Conservation (phyloP, 2,113 vertebrate genomes). For the Oreochromis aureus region DNA sequence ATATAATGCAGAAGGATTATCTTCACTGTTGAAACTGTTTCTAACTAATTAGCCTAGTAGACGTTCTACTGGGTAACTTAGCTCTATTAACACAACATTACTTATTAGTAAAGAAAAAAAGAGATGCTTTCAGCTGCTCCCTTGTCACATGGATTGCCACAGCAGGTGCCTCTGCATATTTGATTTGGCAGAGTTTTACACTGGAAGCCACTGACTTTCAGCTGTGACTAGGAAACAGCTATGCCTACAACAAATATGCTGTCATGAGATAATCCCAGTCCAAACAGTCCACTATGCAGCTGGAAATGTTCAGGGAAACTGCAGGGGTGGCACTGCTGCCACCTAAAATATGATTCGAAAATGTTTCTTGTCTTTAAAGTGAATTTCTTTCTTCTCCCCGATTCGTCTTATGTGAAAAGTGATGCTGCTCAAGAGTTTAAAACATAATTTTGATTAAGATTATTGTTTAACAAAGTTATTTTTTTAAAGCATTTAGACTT, state of each 20-base stretch:
- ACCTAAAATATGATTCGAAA: background rate
- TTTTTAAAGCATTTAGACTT: too few relatives aligned
- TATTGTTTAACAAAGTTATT: too few relatives aligned
- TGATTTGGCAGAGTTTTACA: background rate
- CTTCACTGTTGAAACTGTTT: background rate
- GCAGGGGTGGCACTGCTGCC: background rate
- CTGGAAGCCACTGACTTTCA: rapidly evolving
- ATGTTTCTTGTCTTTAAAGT: background rate
- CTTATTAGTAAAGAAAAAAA: background rate
- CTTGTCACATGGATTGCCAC: background rate
- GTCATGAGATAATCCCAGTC: background rate
- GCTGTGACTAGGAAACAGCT: background rate
- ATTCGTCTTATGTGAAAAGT: too few relatives aligned
- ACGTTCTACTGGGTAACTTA: background rate
- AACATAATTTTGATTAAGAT: too few relatives aligned
- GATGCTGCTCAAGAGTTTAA: too few relatives aligned
- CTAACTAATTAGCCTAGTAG: background rate
- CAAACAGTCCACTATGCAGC: background rate
- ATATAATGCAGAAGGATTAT: background rate
- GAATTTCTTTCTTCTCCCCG: background rate
- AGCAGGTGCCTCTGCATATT: background rate
- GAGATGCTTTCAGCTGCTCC: background rate
- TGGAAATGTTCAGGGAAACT: background rate
- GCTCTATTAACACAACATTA: background rate
- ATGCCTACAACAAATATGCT: background rate